Evolutionary conservation across 2,888 invertebrate genomes (phyloP).

Genomic region (Nasonia oneida): DNA sequence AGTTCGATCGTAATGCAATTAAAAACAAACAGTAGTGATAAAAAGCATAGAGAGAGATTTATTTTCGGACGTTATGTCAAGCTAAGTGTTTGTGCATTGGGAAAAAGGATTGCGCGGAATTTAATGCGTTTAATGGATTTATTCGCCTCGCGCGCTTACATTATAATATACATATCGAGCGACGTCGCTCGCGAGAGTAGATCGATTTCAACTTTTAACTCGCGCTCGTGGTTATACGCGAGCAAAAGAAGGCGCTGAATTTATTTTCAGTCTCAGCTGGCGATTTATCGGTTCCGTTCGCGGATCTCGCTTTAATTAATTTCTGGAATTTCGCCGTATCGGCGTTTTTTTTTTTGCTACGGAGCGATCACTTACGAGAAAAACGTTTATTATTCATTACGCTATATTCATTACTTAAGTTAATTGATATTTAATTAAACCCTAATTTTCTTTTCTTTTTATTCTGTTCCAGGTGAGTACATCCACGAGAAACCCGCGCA

Average conservation of each 20-base stretch:
- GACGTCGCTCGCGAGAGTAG: neutral
- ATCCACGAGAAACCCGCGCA: neutral
- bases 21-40: conserved; percentile 9
- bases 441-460: conserved; percentile 28
- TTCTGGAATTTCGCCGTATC: conserved; percentile 12
- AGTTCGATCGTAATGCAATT: neutral
- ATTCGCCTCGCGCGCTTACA: neutral
- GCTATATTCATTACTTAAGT: no score
- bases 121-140: conserved; percentile 55
- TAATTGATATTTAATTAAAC: neutral
- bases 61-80: conserved; percentile 60
- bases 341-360: neutral
- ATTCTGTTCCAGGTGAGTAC: conserved; percentile 50
- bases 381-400: no score
- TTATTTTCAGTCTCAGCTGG: conserved; percentile 23
- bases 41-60: conserved; percentile 49
- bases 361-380: neutral
- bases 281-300: conserved; percentile 24
- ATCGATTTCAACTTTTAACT: conserved; percentile 30
- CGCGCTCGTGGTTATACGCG: neutral
- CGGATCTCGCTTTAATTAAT: conserved; percentile 30
- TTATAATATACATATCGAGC: neutral
- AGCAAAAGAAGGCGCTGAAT: conserved; percentile 20
- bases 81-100: conserved; percentile 37
- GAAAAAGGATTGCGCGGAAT: conserved; percentile 41